Evolutionary conservation across 2,113 vertebrate genomes (phyloP), one percentile per base, ranked within the genome.

Genomic region (Antigone vipio): DNA sequence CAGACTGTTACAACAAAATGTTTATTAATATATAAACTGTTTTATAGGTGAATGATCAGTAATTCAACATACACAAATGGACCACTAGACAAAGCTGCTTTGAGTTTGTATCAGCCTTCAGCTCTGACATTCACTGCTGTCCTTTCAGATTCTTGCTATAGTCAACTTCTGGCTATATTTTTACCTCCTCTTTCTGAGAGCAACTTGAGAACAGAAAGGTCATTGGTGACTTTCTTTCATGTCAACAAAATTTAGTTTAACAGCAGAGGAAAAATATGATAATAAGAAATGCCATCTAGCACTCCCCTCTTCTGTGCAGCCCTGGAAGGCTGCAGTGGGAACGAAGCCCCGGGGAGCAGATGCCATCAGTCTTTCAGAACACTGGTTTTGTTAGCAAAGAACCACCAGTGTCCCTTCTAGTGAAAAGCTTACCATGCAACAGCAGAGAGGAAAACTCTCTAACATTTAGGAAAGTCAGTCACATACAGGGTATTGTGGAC

Each of bases 341-440:
- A 53, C 0, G 1, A 63, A 45, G 10, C 14, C 42, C 24, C 2
- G 0, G 11, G 42, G 45, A 69, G 49, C 9, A 47, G 40, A 23
- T 6, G 30, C 72, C 30, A 58, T 71, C 30, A 49, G 58, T 72
- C 22, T 56, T 45, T 56, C 34, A 64, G 34, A 85, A 26, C 17
- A 15, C 11, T 20, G 11, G 4, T 12, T 79, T 78, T 72, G 27
- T 53, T 35, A 68, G 32, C n/a, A 92, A 56, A 53, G n/a, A 59
- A 42, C 24, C 44, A 64, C 16, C 53, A 68, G 27, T 5, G 7
- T n/a, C 35, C 21, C 11, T 69, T 62, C 55, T 16, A 55, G 29
- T 15, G 29, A 77, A 68, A 58, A 55, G 24, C 11, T 81, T 71
- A 52, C 38, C 32, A 11, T 44, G 40, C 9, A 44, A 44, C n/a